These are phyloP conservation scores for Macrophya alboannulata DNA, from an alignment of 2,888 invertebrate species.

Conservation along the genomic window DNA sequence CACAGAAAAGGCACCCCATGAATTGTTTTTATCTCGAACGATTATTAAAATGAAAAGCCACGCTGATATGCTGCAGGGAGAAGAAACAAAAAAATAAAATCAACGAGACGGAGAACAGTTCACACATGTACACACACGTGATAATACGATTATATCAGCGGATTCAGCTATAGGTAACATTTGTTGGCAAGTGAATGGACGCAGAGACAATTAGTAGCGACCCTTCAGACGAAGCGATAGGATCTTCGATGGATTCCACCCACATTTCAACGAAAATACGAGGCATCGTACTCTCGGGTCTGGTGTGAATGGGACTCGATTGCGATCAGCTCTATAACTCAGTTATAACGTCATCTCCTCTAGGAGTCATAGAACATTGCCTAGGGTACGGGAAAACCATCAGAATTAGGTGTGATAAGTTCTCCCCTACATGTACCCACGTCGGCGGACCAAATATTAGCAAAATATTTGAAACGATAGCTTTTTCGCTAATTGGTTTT, in stretches of 20 bases:
- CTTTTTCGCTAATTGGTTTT: constrained; percentile 4
- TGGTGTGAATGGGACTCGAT: constrained; percentile 51
- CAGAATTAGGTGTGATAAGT: constrained; percentile 2
- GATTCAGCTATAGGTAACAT: neutral
- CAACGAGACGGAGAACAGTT: neutral
- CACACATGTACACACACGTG: neutral
- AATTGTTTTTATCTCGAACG: neutral
- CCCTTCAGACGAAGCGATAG: constrained; percentile 27
- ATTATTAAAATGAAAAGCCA: neutral
- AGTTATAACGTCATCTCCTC: constrained; percentile 54
- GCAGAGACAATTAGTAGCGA: constrained; percentile 26
- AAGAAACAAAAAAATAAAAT: neutral
- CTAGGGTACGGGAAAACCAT: constrained; percentile 26
- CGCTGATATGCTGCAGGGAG: neutral
- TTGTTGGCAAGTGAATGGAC: constrained; percentile 21
- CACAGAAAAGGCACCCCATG: neutral
- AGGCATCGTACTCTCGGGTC: constrained; percentile 5
- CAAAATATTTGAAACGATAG: neutral
- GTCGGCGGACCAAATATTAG: neutral
- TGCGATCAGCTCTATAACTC: constrained; percentile 54
- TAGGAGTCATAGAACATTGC: constrained; percentile 27
- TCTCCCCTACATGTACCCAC: neutral
- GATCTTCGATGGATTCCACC: constrained; percentile 27
- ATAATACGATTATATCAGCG: neutral
- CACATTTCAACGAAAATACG: constrained; percentile 40